Percentiles rank a stretch among this genome's conserved stretches.
These are phyloP conservation scores for Spatula clypeata DNA, from an alignment of 2,797 vertebrate genomes.

Conservation along the genomic window DNA sequence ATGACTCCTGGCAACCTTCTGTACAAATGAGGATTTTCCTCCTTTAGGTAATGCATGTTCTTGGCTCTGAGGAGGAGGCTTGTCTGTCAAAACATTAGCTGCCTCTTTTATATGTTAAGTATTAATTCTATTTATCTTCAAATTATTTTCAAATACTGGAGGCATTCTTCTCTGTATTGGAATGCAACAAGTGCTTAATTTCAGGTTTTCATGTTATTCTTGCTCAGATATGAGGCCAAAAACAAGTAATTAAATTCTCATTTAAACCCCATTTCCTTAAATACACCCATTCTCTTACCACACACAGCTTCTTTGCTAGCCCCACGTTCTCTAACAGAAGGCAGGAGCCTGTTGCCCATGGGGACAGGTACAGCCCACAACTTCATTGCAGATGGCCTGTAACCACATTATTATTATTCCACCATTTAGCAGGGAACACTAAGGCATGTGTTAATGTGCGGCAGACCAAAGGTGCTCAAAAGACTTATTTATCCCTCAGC, in stretches of 20 bases:
- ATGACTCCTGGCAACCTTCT: constrained; percentile 66
- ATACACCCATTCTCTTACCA: constrained; percentile 52
- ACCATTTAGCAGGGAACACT: not conserved
- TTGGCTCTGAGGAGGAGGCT: constrained; percentile 67
- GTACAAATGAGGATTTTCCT: constrained; percentile 70
- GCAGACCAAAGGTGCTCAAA: constrained; percentile 18
- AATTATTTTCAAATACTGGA: constrained; percentile 79
- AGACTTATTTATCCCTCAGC: not conserved
- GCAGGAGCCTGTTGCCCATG: not conserved
- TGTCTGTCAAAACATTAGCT: constrained; percentile 73
- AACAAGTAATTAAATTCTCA: constrained; percentile 52
- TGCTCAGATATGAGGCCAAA: constrained; percentile 67
- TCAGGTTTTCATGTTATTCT: constrained; percentile 62
- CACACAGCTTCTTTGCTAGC: constrained; percentile 34
- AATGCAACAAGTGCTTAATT: constrained; percentile 66
- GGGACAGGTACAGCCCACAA: constrained; percentile 21
- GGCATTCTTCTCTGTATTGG: constrained; percentile 68
- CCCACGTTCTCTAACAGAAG: not conserved
- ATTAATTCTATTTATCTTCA: constrained; percentile 75
- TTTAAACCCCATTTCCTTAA: constrained; percentile 69
- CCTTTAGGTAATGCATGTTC: constrained; percentile 67
- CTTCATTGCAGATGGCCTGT: not conserved
- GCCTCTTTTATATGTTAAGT: constrained; percentile 68
- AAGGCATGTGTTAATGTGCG: not conserved
- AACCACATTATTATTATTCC: constrained; percentile 14